phyloP scores from a whole-genome alignment of 2,113 vertebrate species.

The Verasper variegatus region DNA sequence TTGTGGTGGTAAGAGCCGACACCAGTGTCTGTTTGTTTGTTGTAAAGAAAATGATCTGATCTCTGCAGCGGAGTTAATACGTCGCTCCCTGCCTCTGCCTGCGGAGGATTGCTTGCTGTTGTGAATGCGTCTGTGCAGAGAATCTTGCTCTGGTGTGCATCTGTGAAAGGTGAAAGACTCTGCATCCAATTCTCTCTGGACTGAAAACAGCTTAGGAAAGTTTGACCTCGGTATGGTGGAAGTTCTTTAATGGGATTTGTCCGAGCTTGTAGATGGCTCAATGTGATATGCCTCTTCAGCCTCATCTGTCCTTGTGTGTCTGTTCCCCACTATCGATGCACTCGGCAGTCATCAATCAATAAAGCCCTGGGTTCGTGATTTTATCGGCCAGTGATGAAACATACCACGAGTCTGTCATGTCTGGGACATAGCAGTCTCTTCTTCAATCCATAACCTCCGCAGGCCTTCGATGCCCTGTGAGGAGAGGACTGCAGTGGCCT shows the following conservation, averaged over 20 bases:
- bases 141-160: no score
- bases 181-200: no score
- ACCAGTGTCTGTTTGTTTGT: no score
- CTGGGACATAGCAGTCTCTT: slow-evolving; percentile 50
- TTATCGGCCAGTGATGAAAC: slow-evolving; percentile 45
- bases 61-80: no score
- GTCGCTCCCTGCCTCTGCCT: no score
- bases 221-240: slow-evolving; percentile 44
- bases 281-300: slow-evolving; percentile 21
- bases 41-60: no score
- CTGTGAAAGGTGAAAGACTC: no score
- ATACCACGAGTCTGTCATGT: slow-evolving; percentile 24
- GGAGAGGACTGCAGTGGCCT: slow-evolving; percentile 16
- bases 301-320: slow-evolving; percentile 10
- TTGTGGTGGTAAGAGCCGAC: no score
- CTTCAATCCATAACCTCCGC: slow-evolving; percentile 50
- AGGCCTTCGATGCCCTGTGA: slow-evolving; percentile 14
- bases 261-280: slow-evolving; percentile 23
- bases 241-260: slow-evolving; percentile 49
- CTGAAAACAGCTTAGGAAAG: slow-evolving; percentile 4
- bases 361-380: slow-evolving; percentile 28
- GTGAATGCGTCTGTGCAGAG: no score
- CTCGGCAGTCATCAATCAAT: slow-evolving; percentile 45
- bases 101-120: no score
- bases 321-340: slow-evolving; percentile 3